Evolutionary conservation across 2,888 invertebrate species (phyloP), one percentile per base, ranked within the genome.

Genomic region (Plutella xylostella): DNA sequence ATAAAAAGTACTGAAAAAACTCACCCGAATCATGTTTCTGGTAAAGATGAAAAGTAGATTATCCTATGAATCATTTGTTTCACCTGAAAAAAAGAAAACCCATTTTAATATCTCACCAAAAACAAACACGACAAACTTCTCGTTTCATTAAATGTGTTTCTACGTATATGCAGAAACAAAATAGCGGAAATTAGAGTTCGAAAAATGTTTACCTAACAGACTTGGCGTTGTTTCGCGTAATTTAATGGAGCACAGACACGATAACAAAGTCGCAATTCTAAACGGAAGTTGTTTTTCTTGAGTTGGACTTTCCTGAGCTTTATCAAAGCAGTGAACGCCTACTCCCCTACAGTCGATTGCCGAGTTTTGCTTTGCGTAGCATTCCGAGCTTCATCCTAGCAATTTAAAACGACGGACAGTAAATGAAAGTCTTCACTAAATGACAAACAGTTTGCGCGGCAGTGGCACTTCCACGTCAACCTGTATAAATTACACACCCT

Each of bases 1-100:
- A n/a, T n/a, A n/a, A n/a, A n/a, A n/a, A n/a, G n/a, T n/a, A n/a
- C n/a, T n/a, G 15, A 14, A 21, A 40, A 22, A 45, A 68, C 75
- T 72, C 53, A 79, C 79, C 77, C 70, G 66, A 67, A 56, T 77
- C 79, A 79, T 79, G 55, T 57, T 70, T 63, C 61, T 55, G 48
- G 53, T 50, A 46, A n/a, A n/a, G n/a, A n/a, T n/a, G n/a, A 51
- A 51, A 55, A 56, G 53, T 52, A 46, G 56, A 53, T 49, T 46
- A 48, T 45, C 51, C 55, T 52, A 45, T 55, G 51, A 63, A 63
- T 49, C 77, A 77, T 75, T 68, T 57, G 63, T 47, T 60, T 54
- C 59, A 63, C 59, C 78, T 79, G 72, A 7, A 57, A 59, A 55
- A 60, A 43, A 22, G 37, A 11, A 46, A 35, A n/a, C n/a, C n/a